Base-by-base conservation (phyloP, 2,797 vertebrate species). In the Oreortyx pictus region DNA sequence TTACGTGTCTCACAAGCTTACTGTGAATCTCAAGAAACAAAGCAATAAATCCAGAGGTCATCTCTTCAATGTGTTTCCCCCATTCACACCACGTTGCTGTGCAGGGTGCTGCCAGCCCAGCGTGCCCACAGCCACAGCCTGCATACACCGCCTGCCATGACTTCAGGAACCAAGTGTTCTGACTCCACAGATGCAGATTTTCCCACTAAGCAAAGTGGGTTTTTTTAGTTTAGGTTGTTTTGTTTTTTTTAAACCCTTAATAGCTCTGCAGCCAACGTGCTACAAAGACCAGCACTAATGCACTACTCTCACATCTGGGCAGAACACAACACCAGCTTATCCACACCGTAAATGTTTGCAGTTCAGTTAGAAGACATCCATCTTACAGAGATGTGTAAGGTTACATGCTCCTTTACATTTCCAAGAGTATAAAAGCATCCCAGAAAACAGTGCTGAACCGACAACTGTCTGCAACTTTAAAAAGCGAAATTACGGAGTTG, bases 291-390 rank as follows among this genome's bases (percentile, higher is more conserved):
- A 83, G 35, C 66, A 56, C 85, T 93, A 96, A 94, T 83, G 89
- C 92, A 92, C 93, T 95, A 93, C 83, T 79, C 50, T 89, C 92
- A 88, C 87, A 89, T 3, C 54, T 2, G 91, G 83, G 74, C 62
- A 66, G 62, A 93, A 60, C 76, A 83, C 70, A 91, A 73, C 84
- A 90, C 20, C 64, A 87, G 76, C 64, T 73, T 66, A 81, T 66
- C 18, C 20, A 37, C 41, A 89, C 82, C 86, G 82, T 11, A n/a
- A 62, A 87, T 44, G 73, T 81, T 73, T 87, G 68, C 35, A 61
- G 49, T 44, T 90, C 82, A 90, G 74, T 75, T 74, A 90, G 68
- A 56, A 29, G 71, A 75, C 59, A 89, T 25, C 24, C 46, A 88
- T 49, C 50, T 74, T 46, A 72, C 1, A 6, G 78, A 67, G 59